A percentile compares a stretch with the other conserved stretches of the same genome.
These are phyloP conservation scores for Branchipolynoe longqiensis DNA, from an alignment of 2,888 invertebrate species.

Conservation along the genomic window DNA sequence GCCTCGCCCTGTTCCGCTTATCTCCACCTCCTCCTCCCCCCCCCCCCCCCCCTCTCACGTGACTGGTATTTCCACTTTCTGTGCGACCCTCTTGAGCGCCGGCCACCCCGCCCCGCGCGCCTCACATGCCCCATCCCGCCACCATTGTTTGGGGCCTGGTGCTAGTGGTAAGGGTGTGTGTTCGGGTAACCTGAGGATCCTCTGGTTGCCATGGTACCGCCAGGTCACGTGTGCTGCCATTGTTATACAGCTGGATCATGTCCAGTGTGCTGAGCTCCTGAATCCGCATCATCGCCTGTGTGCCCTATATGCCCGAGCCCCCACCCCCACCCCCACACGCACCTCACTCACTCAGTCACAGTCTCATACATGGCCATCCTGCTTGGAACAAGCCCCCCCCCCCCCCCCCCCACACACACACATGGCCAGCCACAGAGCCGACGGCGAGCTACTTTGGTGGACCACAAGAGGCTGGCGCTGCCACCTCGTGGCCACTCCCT, in stretches of 20 bases:
- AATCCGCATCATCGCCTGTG: not conserved
- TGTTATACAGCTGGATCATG: conserved; percentile 54
- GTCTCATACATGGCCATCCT: not conserved
- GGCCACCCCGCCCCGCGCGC: not conserved
- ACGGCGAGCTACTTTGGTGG: too few relatives aligned
- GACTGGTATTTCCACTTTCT: not conserved
- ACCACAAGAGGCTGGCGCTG: too few relatives aligned
- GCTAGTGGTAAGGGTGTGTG: too few relatives aligned
- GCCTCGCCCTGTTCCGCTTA: not conserved
- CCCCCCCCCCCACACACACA: not conserved
- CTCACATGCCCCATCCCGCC: not conserved
- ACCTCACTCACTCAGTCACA: not conserved
- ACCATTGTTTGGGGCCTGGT: conserved; percentile 38
- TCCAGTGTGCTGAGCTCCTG: not conserved
- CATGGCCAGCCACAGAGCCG: too few relatives aligned
- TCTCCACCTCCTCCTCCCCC: not conserved
- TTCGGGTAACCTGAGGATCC: conserved; percentile 47
- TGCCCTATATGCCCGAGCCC: not conserved
- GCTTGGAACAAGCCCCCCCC: not conserved
- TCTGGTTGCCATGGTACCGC: conserved; percentile 35
- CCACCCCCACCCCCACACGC: not conserved
- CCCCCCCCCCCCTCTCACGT: conserved; percentile 11
- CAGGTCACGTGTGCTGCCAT: conserved; percentile 31
- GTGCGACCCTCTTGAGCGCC: not conserved
- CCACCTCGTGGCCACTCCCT: too few relatives aligned